Evolutionary conservation across 2,113 vertebrate species (phyloP), one percentile per base, ranked within the genome.

Genomic region (Hippolais icterina): DNA sequence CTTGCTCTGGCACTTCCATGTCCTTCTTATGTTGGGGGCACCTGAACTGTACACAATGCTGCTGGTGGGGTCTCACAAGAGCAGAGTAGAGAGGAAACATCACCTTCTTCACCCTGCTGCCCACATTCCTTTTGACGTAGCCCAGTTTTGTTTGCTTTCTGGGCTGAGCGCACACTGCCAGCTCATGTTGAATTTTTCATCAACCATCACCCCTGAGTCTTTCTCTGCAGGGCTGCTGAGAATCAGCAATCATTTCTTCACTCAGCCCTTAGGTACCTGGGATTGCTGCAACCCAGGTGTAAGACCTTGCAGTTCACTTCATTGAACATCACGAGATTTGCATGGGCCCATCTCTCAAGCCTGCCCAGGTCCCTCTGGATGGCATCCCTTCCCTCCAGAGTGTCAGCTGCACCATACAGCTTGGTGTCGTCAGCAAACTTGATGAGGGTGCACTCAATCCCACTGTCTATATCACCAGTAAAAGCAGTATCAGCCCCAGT

Each of bases 391-490:
- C 39, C 33, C n/a, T 68, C 39, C 69, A 68, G 28, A 33, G 4
- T 60, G 16, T 12, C 0, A 0, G 39, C 20, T 60, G 60, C 33
- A 75, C 39, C 39, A 60, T 19, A 60, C 11, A 82, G 39, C 39
- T 60, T 39, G 24, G 46, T 60, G 39, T 47, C 3, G 0, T n/a
- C 53, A 41, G 33, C 0, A 0, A 41, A 18, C 8, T 53, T 41
- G 37, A 23, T 59, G 46, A 66, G 53, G 21, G 16, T 53, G 28
- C 46, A 66, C 33, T 75, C 46, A 50, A 60, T 47, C 46, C 60
- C 46, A 39, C 19, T 46, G 12, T 12, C 39, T 41, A 22, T 19
- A 46, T 47, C 53, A 44, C 20, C n/a, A 35, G 31, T n/a, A 41
- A 61, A 60, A 53, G n/a, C 11, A 61, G 11, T 15, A 31, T 35